Conservation (phyloP, 2,113 vertebrate genomes). For the Phyllostomus discolor region DNA sequence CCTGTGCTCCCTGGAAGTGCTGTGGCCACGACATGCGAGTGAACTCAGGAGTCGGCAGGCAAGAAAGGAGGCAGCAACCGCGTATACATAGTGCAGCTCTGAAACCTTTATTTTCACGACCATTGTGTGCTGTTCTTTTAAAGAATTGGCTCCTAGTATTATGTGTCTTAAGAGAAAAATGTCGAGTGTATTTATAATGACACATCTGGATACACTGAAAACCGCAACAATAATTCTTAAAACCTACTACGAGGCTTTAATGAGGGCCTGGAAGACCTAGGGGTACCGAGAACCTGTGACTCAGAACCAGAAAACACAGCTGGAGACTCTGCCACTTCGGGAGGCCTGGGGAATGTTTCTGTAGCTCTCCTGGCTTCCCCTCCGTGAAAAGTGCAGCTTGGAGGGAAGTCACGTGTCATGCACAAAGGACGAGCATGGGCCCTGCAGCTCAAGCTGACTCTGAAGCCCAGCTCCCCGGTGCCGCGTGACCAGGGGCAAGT, state of each 20-base stretch:
- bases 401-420: background rate
- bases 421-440: background rate
- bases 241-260: background rate
- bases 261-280: background rate
- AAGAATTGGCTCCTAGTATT: background rate
- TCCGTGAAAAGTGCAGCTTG: background rate
- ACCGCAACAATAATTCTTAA: background rate
- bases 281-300: background rate
- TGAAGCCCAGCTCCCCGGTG: background rate
- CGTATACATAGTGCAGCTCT: fast-evolving
- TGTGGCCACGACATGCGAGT: background rate
- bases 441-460: background rate
- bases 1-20: background rate
- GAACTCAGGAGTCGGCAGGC: background rate
- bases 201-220: background rate
- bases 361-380: background rate
- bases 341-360: background rate
- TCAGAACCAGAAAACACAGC: background rate
- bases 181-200: background rate
- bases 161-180: background rate
- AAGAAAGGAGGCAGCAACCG: background rate
- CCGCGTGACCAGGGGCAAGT: background rate
- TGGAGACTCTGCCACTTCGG: background rate
- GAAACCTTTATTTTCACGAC: background rate
- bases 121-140: background rate